Evolutionary conservation across 2,888 invertebrate species (phyloP).

Genomic region (Thereva nobilitata): DNA sequence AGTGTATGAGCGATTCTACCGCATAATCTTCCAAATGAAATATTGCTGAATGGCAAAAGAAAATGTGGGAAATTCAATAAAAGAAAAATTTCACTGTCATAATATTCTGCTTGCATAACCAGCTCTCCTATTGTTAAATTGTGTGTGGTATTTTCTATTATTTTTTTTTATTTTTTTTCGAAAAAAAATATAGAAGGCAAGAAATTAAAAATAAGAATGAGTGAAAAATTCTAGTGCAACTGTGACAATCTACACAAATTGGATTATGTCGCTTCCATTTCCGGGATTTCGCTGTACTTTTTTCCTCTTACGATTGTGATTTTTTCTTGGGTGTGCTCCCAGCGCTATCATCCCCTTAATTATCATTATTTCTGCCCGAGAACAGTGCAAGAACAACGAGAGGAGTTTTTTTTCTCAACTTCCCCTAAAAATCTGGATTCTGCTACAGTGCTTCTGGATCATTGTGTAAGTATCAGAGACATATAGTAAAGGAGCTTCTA

Average conservation of each 20-base stretch:
- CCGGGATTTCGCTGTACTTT: conserved; percentile 6
- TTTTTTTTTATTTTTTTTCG: not conserved
- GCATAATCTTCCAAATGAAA: too few relatives aligned
- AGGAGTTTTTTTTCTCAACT: conserved; percentile 8
- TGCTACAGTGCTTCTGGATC: not conserved
- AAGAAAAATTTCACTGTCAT: too few relatives aligned
- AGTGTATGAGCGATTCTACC: too few relatives aligned
- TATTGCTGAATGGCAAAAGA: too few relatives aligned
- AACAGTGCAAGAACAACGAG: conserved; percentile 4
- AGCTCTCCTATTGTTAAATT: too few relatives aligned
- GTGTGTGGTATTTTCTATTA: not conserved
- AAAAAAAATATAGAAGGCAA: not conserved
- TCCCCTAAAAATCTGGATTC: conserved; percentile 21
- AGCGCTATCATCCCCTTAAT: conserved; percentile 1
- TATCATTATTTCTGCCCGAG: conserved; percentile 1
- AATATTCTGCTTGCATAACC: too few relatives aligned
- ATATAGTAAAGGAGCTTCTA: not conserved
- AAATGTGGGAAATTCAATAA: too few relatives aligned
- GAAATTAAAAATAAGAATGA: too few relatives aligned
- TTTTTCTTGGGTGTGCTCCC: conserved; percentile 16
- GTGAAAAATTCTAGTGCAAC: conserved; percentile 14
- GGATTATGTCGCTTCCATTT: conserved; percentile 26
- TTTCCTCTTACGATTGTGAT: conserved; percentile 17
- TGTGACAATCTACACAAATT: conserved; percentile 26
- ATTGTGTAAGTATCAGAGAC: conserved; percentile 21